Conservation (phyloP, 2,888 invertebrate genomes). For the Hypolimnas misippus region DNA sequence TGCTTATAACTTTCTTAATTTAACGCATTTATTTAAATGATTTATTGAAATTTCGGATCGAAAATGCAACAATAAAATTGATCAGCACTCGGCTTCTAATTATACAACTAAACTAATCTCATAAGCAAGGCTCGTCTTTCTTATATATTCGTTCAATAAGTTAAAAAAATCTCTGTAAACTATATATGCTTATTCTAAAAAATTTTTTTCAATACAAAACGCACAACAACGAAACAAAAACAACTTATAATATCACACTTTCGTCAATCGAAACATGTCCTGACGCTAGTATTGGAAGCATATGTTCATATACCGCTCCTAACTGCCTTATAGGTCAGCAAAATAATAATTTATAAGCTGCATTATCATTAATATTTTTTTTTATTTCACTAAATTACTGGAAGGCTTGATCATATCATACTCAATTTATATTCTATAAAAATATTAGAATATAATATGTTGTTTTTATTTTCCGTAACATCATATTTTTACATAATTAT, state of each 20-base stretch:
- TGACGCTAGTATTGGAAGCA: slow-evolving; percentile 74
- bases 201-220: slow-evolving; percentile 74
- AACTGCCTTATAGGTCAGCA: slow-evolving; percentile 77
- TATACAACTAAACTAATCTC: slow-evolving; percentile 76
- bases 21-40: slow-evolving; percentile 14
- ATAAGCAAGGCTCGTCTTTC: slow-evolving; percentile 84
- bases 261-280: slow-evolving; percentile 67
- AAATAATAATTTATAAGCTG: slow-evolving; percentile 74
- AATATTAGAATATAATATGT: slow-evolving; percentile 80
- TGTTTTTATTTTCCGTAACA: slow-evolving; percentile 64
- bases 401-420: slow-evolving; percentile 83
- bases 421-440: slow-evolving; percentile 81
- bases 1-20: background rate
- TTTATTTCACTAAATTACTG: slow-evolving; percentile 80
- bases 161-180: slow-evolving; percentile 66
- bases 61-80: slow-evolving; percentile 55
- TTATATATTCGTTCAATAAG: slow-evolving; percentile 80
- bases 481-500: slow-evolving; percentile 73
- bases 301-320: slow-evolving; percentile 58
- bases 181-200: slow-evolving; percentile 71
- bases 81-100: slow-evolving; percentile 64
- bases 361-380: slow-evolving; percentile 58
- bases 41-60: slow-evolving; percentile 51
- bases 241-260: slow-evolving; percentile 82
- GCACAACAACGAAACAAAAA: slow-evolving; percentile 83